A percentile compares a stretch with the other conserved stretches of the same genome.
Conservation (phyloP, 2,888 invertebrate genomes). For the Drosophila mulleri region DNA sequence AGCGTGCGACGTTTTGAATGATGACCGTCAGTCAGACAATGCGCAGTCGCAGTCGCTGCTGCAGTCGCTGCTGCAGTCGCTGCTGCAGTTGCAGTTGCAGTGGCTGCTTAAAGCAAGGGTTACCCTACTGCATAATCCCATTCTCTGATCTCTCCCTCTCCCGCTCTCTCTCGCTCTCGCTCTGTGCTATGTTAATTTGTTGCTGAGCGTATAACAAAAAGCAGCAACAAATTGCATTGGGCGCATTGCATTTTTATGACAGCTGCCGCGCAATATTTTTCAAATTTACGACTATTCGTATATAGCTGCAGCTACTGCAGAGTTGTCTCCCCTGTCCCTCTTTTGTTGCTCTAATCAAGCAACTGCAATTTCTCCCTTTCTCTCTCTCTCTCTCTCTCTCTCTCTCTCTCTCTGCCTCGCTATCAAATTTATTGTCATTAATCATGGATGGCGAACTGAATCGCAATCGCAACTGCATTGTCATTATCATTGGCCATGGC, state of each 20-base stretch:
- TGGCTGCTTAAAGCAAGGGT: slow-evolving; percentile 21
- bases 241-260: slow-evolving; percentile 75
- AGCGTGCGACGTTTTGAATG: slow-evolving; percentile 78
- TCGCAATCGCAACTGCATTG: slow-evolving; percentile 56
- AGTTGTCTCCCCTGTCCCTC: not conserved
- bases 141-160: not conserved
- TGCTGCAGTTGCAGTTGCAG: slow-evolving; percentile 45
- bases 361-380: slow-evolving; percentile 34
- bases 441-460: slow-evolving; percentile 61
- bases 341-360: slow-evolving; percentile 68
- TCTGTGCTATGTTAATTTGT: slow-evolving; percentile 59
- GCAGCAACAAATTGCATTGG: slow-evolving; percentile 68
- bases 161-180: not conserved
- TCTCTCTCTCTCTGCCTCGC: no score
- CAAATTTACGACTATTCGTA: slow-evolving; percentile 67
- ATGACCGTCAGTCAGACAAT: slow-evolving; percentile 78
- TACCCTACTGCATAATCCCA: not conserved
- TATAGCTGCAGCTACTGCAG: slow-evolving; percentile 37
- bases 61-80: slow-evolving; percentile 33
- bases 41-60: slow-evolving; percentile 53
- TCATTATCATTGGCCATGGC: slow-evolving; percentile 75
- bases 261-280: slow-evolving; percentile 68
- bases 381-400: not conserved
- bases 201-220: slow-evolving; percentile 30
- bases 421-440: slow-evolving; percentile 77